These are phyloP conservation scores for Acleris cristana DNA, from an alignment of 2,888 invertebrate species.

Conservation along the genomic window DNA sequence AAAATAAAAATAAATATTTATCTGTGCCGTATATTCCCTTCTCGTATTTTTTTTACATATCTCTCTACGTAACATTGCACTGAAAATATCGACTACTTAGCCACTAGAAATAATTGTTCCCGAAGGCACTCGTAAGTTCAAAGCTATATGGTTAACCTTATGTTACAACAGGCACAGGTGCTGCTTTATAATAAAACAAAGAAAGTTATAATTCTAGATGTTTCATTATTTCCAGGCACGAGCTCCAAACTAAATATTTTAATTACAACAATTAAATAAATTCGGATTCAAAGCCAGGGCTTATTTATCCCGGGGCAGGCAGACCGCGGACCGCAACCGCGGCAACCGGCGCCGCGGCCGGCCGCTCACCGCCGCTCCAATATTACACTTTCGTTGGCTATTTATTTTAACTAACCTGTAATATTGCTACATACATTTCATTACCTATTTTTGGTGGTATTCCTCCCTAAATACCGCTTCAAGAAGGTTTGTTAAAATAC, in stretches of 20 bases:
- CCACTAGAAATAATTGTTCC: too few relatives aligned
- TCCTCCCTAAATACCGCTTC: not conserved
- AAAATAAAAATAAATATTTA: too few relatives aligned
- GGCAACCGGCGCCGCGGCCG: conserved; percentile 18
- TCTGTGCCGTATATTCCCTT: too few relatives aligned
- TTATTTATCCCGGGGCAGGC: conserved; percentile 39
- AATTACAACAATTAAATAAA: conserved; percentile 37
- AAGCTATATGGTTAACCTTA: too few relatives aligned
- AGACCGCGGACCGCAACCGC: conserved; percentile 38
- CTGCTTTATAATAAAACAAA: too few relatives aligned
- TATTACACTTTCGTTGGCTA: conserved; percentile 47
- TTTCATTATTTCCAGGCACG: not conserved
- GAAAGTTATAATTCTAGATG: too few relatives aligned
- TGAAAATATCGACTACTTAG: too few relatives aligned
- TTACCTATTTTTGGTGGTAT: not conserved
- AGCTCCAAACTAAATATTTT: conserved; percentile 19
- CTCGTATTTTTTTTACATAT: too few relatives aligned
- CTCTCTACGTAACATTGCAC: too few relatives aligned
- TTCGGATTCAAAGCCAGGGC: conserved; percentile 31
- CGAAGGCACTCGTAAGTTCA: too few relatives aligned
- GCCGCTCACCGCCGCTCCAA: conserved; percentile 44
- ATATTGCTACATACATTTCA: not conserved
- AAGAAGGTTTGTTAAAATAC: not conserved
- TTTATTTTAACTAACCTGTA: conserved; percentile 44
- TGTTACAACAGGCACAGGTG: too few relatives aligned